Base-by-base conservation (phyloP, 2,888 invertebrate genomes). In the Melipona bicolor region DNA sequence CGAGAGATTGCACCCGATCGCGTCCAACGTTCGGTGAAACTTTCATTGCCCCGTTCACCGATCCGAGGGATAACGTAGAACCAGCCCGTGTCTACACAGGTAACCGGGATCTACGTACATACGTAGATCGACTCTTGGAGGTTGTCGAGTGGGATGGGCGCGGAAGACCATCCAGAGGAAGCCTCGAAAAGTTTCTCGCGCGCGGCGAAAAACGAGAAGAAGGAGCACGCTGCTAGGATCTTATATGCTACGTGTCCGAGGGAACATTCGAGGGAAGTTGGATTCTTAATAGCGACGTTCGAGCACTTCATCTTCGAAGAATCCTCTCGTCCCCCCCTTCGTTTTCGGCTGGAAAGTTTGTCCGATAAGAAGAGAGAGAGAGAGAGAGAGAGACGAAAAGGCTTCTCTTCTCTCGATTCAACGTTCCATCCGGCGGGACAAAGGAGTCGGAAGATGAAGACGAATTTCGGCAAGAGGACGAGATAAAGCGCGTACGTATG, bases 21-120 rank as follows among this genome's bases (percentile, higher is more conserved):
- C 73, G 80, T 54, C 74, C 84, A 87, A 85, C 86, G 87, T 89
- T 89, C 76, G 83, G 82, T 80, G 76, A 85, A 89, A 86, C 86
- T 89, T 89, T 87, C 81, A 89, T 87, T 89, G 87, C 74, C 69
- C 65, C 59, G 24, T 79, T 27, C 27, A 61, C 52, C 84, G 64
- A 79, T 84, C 56, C 80, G 61, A 52, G 49, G 59, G 32, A 67
- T 43, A 77, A 59, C 15, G 59, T 43, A 70, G 71, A 68, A 54
- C 75, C 59, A 15, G 9, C 62, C 72, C 43, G 59, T 50, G 81
- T 76, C 73, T 85, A 74, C 80, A 67, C 76, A 62, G 59, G 65
- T 76, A 67, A 19, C 32, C 54, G 32, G 9, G 11, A 9, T 43
- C 43, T 43, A 43, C 68, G 65, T 52, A 65, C 79, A 68, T 52